A percentile compares a stretch with the other conserved stretches of the same genome.
These are phyloP conservation scores for Oreotrochilus melanogaster DNA, from an alignment of 2,113 vertebrate species.

Conservation along the genomic window DNA sequence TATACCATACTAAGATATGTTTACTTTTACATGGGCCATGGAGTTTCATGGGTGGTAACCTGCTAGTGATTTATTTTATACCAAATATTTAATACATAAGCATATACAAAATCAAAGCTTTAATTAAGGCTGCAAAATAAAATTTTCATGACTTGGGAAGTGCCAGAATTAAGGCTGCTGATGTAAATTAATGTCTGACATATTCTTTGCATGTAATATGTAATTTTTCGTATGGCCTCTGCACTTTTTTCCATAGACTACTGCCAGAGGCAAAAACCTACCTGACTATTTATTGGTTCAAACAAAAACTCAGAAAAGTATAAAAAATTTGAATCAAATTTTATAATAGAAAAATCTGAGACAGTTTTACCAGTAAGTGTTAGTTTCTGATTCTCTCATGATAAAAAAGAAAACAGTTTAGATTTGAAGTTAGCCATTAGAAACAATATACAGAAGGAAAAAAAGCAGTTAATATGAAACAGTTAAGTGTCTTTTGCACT, in stretches of 20 bases:
- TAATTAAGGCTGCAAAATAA: conserved; percentile 4
- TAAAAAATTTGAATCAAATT: not conserved
- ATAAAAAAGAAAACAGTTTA: not conserved
- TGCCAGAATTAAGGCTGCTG: not conserved
- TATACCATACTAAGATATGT: not conserved
- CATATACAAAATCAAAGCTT: not conserved
- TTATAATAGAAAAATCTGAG: not conserved
- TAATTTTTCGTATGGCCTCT: not conserved
- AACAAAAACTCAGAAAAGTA: not conserved
- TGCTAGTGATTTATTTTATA: not conserved
- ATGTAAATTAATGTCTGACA: not conserved
- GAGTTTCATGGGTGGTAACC: not conserved
- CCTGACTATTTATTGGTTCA: not conserved
- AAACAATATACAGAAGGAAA: not conserved
- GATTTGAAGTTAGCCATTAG: not conserved
- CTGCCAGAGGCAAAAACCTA: not conserved
- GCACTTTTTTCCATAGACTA: not conserved
- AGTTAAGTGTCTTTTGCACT: not conserved
- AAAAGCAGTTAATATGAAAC: not conserved
- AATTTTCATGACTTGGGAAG: not conserved
- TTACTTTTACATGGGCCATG: not conserved
- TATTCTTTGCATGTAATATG: not conserved
- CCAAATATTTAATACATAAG: not conserved
- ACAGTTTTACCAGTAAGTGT: not conserved
- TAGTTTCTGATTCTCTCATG: not conserved